Conservation (phyloP, 2,797 vertebrate genomes). For the Peromyscus melanophrys region DNA sequence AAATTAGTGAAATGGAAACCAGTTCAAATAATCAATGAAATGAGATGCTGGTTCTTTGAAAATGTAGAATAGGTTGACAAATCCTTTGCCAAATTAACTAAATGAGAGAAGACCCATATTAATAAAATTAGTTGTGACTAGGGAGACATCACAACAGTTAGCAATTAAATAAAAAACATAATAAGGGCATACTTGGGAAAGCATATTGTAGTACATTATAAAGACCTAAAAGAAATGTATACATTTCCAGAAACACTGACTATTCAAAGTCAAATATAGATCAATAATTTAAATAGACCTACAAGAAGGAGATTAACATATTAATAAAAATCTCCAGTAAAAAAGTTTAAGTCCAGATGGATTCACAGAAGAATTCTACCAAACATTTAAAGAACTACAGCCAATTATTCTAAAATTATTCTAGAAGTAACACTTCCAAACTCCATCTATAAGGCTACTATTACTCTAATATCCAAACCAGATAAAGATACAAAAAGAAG, state of each 20-base stretch:
- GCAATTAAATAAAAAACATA: neutral
- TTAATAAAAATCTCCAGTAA: neutral
- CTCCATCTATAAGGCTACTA: neutral
- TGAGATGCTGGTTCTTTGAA: neutral
- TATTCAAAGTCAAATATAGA: neutral
- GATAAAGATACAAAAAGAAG: too few species aligned
- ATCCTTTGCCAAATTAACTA: neutral
- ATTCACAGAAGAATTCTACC: neutral
- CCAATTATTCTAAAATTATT: neutral
- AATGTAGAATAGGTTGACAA: neutral
- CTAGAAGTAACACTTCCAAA: neutral
- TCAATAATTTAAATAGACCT: neutral
- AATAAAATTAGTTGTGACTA: neutral
- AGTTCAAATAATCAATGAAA: neutral
- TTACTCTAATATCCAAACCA: neutral
- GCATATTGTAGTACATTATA: neutral
- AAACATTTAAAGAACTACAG: neutral
- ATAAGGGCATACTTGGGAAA: neutral
- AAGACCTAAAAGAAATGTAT: neutral
- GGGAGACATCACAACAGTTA: neutral
- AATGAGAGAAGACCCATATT: neutral
- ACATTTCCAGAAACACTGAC: neutral
- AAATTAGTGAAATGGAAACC: neutral
- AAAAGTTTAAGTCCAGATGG: neutral
- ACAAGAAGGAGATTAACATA: neutral